Base-by-base conservation (phyloP, 2,888 invertebrate genomes). In the Cheilosia grossa region DNA sequence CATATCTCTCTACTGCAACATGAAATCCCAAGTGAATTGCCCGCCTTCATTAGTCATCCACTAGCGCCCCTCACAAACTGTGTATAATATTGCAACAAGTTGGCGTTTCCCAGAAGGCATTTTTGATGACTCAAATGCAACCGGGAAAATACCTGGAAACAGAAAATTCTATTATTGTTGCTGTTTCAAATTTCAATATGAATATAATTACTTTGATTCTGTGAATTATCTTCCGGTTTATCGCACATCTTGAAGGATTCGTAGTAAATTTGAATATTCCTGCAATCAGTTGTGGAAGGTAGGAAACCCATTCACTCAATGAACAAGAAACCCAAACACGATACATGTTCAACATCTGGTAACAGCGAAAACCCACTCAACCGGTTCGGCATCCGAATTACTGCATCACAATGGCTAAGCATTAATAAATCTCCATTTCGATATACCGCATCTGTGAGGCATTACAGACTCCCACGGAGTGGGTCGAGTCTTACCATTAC, bases 401-500 rank as follows among this genome's bases (percentile, higher is more conserved):
- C 59, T 58, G 51, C 37, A 30, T 58, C 37, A 21, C 13, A 33
- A 58, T 70, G 70, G 64, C 40, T 64, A 64, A 64, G 40, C 72
- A n/a, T 66, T 64, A 10, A 66, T 72, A 59, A 72, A 73, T 73
- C 59, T 51, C 64, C 59, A 54, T 37, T 40, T 56, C 30, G 44
- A 27, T 6, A 19, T 47, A 37, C 64, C 73, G 66, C 40, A 56
- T 56, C 59, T 61, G 44, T n/a, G 10, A 47, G 49, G 4, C 13
- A 49, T 21, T 24, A 4, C 15, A 24, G 15, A 42, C 42, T 9
- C 27, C 19, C 4, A n/a, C 27, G 4, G 74, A 69, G 61, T 77
- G 47, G 17, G 47, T 47, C 17, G 51, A 30, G 40, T 58, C 66
- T 67, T 33, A 61, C 61, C 54, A 40, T 78, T 54, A 54, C 49